Evolutionary conservation across 2,797 vertebrate genomes (phyloP).

Genomic region (Potorous gilbertii): DNA sequence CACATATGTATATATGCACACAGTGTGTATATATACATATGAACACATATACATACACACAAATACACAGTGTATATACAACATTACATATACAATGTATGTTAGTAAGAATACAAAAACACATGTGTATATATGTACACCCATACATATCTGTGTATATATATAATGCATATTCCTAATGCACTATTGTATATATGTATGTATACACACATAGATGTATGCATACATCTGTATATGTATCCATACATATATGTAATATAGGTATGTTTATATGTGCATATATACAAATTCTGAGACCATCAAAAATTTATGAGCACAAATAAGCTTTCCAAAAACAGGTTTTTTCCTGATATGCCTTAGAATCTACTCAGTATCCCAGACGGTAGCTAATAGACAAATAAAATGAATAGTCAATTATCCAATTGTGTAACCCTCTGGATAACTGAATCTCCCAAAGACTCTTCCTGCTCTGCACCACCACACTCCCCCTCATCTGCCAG

Average conservation of each 20-base stretch:
- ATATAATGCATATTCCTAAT: neutral
- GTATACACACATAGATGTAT: neutral
- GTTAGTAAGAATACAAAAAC: neutral
- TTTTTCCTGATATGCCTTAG: neutral
- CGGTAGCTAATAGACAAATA: neutral
- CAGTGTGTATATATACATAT: too few species aligned
- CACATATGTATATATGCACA: neutral
- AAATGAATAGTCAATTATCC: neutral
- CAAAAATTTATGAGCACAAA: neutral
- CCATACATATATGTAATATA: neutral
- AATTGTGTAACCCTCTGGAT: neutral
- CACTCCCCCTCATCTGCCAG: too few species aligned
- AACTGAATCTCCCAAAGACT: neutral
- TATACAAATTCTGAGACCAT: neutral
- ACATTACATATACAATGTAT: neutral
- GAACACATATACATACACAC: neutral
- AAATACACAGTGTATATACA: too few species aligned
- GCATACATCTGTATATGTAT: neutral
- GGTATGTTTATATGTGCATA: neutral
- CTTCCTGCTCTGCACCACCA: too few species aligned
- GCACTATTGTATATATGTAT: neutral
- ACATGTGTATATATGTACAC: neutral
- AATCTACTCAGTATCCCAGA: neutral
- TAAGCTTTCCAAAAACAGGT: neutral
- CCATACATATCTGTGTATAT: neutral